Conservation (phyloP, 2,113 vertebrate genomes). For the Colinus virginianus region DNA sequence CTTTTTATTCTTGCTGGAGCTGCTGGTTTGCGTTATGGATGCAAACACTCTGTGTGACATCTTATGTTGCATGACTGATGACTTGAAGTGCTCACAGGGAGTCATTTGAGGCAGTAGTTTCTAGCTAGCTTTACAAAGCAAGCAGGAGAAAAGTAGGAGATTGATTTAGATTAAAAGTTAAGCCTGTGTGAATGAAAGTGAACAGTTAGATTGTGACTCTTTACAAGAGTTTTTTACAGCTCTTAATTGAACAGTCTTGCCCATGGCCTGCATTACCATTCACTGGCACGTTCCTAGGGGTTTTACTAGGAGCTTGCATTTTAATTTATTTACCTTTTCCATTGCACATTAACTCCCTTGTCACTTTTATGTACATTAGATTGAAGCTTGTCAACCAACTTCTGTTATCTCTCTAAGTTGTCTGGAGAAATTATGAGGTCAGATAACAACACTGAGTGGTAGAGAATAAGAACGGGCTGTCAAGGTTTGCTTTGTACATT, state of each 20-base stretch:
- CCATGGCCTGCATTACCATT: background rate
- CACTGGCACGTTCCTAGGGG: background rate
- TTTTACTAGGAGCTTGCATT: background rate
- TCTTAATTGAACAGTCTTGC: background rate
- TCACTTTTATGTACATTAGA: constrained; percentile 24
- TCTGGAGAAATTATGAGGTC: background rate
- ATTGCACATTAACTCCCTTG: background rate
- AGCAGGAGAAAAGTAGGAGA: background rate
- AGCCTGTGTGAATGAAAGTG: background rate
- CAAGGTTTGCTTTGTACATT: background rate
- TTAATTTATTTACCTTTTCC: background rate
- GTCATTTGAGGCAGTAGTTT: background rate
- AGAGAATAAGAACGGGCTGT: background rate
- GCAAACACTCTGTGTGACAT: background rate
- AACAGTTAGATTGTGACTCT: background rate
- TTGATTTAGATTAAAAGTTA: background rate
- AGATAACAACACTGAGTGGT: background rate
- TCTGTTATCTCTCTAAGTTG: background rate
- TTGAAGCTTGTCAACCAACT: constrained; percentile 3
- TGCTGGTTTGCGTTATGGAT: background rate
- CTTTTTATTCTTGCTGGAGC: background rate
- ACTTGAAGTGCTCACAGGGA: background rate
- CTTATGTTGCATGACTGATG: background rate
- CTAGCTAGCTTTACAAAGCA: background rate
- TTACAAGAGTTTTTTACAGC: background rate